These are phyloP conservation scores for Azemiops feae DNA, from an alignment of 2,113 vertebrate genomes.

Conservation along the genomic window DNA sequence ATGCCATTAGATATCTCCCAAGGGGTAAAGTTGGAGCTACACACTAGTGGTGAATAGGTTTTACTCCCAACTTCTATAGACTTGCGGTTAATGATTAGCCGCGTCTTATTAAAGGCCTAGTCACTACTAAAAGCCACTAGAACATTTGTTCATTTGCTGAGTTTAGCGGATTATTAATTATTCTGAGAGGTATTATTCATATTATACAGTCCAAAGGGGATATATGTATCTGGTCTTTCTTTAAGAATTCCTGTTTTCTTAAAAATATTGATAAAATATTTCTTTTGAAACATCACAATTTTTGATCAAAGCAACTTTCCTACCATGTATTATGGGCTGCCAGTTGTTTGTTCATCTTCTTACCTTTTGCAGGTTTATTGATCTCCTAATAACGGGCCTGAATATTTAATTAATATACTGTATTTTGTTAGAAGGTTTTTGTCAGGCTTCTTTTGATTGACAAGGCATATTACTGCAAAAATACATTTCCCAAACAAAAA, in stretches of 20 bases:
- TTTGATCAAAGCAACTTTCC: not conserved
- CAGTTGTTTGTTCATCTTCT: not conserved
- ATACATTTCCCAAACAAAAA: not conserved
- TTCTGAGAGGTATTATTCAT: not conserved
- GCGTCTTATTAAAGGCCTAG: slow-evolving; percentile 22
- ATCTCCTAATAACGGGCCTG: not conserved
- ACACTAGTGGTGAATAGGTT: slow-evolving; percentile 51
- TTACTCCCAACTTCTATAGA: slow-evolving; percentile 53
- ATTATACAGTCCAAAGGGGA: not conserved
- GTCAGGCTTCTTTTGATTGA: not conserved
- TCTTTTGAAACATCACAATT: not conserved
- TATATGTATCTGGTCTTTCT: not conserved
- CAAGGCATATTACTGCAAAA: not conserved
- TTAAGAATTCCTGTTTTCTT: not conserved
- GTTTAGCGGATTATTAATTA: slow-evolving; percentile 34
- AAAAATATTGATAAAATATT: not conserved
- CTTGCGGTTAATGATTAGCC: slow-evolving; percentile 54
- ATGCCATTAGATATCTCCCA: slow-evolving; percentile 56
- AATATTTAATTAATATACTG: not conserved
- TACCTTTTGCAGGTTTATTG: not conserved
- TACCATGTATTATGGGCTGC: not conserved
- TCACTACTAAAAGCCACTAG: not conserved
- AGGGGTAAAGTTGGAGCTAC: slow-evolving; percentile 51
- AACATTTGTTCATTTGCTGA: slow-evolving; percentile 24
- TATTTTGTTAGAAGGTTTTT: not conserved